These are phyloP conservation scores for Lasioglossum calceatum DNA, from an alignment of 2,888 invertebrate genomes.

Conservation along the genomic window DNA sequence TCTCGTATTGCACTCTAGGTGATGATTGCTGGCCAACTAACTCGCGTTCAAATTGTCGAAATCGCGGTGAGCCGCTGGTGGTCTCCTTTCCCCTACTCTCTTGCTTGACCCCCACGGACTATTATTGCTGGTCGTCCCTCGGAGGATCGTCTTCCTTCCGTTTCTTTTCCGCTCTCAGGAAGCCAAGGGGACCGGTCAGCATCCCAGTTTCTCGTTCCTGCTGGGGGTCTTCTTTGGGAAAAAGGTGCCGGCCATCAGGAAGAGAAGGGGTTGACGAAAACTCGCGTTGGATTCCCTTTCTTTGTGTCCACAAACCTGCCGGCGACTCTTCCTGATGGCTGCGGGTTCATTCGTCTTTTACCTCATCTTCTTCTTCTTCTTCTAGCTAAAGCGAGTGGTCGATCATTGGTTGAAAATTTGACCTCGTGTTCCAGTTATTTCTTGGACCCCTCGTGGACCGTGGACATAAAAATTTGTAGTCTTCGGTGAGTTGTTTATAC, in stretches of 20 bases:
- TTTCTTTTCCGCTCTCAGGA: conserved; percentile 30
- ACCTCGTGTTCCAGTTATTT: background rate
- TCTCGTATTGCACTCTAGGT: conserved; percentile 69
- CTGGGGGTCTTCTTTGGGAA: conserved; percentile 76
- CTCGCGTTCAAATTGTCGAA: conserved; percentile 60
- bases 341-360: background rate
- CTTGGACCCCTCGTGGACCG: background rate
- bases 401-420: background rate
- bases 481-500: background rate
- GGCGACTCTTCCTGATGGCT: conserved; percentile 57
- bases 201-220: conserved; percentile 53
- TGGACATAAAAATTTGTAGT: background rate
- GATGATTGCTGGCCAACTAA: conserved; percentile 71
- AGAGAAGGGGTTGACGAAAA: conserved; percentile 68
- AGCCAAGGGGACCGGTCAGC: conserved; percentile 62
- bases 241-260: conserved; percentile 63
- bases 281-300: conserved; percentile 40
- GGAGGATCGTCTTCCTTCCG: conserved; percentile 43
- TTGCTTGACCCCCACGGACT: conserved; percentile 57
- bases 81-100: conserved; percentile 64
- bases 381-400: background rate
- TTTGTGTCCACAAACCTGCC: conserved; percentile 64
- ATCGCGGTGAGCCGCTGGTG: conserved; percentile 67
- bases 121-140: conserved; percentile 60
- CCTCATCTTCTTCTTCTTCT: background rate